These are phyloP conservation scores for Saccostrea echinata DNA, from an alignment of 1,140 invertebrate genomes.

Conservation along the genomic window DNA sequence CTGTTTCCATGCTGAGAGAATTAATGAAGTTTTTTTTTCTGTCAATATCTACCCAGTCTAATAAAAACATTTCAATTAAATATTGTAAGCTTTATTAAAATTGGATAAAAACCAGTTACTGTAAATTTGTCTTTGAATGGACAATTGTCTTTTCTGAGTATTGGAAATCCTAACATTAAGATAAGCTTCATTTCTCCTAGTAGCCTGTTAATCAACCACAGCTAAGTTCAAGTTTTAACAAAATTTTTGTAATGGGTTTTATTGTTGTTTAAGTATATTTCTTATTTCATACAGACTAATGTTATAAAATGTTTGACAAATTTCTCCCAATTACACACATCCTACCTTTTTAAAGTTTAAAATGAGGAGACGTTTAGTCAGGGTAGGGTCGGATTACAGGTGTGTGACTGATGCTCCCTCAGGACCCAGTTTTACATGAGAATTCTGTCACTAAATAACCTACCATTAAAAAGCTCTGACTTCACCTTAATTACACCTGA, in stretches of 20 bases:
- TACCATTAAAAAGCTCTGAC: background rate
- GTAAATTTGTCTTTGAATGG: no score
- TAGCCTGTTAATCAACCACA: no score
- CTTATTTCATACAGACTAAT: no score
- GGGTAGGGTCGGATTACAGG: background rate
- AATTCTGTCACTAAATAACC: background rate
- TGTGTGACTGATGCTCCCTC: conserved; percentile 1
- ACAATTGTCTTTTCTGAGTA: no score
- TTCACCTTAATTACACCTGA: conserved; percentile 7
- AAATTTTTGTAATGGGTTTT: no score
- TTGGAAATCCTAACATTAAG: no score
- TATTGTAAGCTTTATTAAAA: no score
- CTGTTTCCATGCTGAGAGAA: background rate
- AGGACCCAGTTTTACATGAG: conserved; percentile 8
- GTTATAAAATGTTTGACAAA: background rate
- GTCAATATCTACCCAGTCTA: background rate
- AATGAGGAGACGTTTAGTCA: background rate
- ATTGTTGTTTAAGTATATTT: no score
- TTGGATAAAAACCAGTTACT: no score
- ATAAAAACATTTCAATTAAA: no score
- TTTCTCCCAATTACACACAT: background rate
- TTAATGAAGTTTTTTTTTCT: conserved; percentile 1
- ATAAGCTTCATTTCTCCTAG: no score
- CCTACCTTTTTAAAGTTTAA: background rate
- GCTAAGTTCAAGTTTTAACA: no score